Conservation (phyloP, 1,140 invertebrate species). For the Drosophila jambulina region DNA sequence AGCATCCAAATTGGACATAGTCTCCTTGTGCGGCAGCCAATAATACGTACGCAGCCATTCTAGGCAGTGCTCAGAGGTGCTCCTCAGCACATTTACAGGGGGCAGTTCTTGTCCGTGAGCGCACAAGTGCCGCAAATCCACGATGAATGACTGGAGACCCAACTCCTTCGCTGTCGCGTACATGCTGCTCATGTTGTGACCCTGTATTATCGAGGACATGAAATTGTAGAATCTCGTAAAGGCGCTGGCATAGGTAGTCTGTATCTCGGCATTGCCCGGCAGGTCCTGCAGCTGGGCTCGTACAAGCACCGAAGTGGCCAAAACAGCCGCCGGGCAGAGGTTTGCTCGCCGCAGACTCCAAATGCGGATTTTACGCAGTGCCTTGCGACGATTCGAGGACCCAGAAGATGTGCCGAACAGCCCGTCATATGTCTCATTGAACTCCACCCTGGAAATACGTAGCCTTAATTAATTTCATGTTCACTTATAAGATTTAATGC, state of each 20-base stretch:
- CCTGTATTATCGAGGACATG: conserved; percentile 82
- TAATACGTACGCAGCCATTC: conserved; percentile 76
- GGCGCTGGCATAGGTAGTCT: conserved; percentile 67
- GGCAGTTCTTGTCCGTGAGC: conserved; percentile 80
- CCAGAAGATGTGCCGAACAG: conserved; percentile 50
- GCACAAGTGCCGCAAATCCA: conserved; percentile 79
- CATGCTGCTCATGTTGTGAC: conserved; percentile 74
- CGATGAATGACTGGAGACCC: conserved; percentile 74
- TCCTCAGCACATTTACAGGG: conserved; percentile 55
- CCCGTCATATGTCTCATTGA: conserved; percentile 58
- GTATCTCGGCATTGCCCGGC: conserved; percentile 38
- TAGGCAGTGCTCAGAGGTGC: conserved; percentile 63
- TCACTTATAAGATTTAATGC: neutral
- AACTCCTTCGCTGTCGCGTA: conserved; percentile 75
- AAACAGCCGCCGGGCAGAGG: conserved; percentile 76
- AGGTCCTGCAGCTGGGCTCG: conserved; percentile 59
- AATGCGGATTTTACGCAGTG: conserved; percentile 59
- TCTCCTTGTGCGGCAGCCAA: conserved; percentile 64
- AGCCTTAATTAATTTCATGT: neutral
- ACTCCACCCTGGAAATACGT: conserved; percentile 63
- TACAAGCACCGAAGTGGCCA: conserved; percentile 74
- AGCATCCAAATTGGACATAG: conserved; percentile 61
- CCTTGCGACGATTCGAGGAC: conserved; percentile 25
- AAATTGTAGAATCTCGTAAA: conserved; percentile 82
- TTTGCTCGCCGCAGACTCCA: conserved; percentile 71